A percentile compares a stretch with the other conserved stretches of the same genome.
Conservation (phyloP, 2,797 vertebrate genomes). For the Gymnothorax javanicus region DNA sequence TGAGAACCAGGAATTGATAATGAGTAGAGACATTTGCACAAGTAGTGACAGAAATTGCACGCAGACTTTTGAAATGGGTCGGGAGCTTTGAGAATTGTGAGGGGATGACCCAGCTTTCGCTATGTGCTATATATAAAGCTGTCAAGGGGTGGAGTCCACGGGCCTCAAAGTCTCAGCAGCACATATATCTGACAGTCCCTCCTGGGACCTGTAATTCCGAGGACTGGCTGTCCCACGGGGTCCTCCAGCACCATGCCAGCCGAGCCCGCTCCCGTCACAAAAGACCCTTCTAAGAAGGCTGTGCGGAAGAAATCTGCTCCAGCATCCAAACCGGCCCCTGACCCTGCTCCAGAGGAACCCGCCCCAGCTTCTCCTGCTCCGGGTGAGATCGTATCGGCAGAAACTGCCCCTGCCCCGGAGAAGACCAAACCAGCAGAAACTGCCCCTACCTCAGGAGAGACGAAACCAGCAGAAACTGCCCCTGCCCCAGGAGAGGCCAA, state of each 20-base stretch:
- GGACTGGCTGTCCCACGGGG: constrained; percentile 40
- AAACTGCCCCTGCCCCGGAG: neutral
- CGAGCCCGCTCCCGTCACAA: constrained; percentile 76
- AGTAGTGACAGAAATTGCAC: neutral
- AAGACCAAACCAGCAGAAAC: neutral
- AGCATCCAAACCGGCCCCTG: constrained; percentile 49
- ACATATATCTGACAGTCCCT: constrained; percentile 60
- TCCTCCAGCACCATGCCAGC: constrained; percentile 68
- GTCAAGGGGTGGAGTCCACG: constrained; percentile 62
- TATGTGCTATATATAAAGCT: constrained; percentile 47
- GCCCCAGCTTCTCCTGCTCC: constrained; percentile 24
- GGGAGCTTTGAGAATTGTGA: constrained; percentile 10
- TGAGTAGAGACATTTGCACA: neutral
- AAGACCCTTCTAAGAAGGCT: constrained; percentile 65
- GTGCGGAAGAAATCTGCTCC: constrained; percentile 37
- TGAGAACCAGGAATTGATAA: neutral
- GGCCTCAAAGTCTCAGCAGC: constrained; percentile 31
- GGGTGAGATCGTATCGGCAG: constrained; percentile 1
- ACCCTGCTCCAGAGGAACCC: neutral
- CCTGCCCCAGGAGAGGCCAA: constrained; percentile 37
- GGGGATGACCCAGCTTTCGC: neutral
- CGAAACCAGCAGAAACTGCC: constrained; percentile 15
- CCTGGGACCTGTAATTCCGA: constrained; percentile 39
- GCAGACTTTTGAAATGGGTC: neutral
- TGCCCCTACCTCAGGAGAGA: constrained; percentile 17